Conservation (phyloP, 2,113 vertebrate species). For the Orcinus orca region DNA sequence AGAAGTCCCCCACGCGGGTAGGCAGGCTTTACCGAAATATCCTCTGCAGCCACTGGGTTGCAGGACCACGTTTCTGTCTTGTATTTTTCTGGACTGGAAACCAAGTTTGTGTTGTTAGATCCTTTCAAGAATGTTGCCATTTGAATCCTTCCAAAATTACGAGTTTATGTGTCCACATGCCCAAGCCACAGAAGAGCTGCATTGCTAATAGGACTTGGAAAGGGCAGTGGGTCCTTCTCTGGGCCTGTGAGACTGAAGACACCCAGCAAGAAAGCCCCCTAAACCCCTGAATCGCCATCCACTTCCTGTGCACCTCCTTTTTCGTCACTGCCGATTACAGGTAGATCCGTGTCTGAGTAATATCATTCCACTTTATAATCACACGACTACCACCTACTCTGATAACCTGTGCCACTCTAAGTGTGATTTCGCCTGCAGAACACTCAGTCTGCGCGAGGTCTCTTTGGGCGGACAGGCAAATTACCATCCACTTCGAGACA, state of each 20-base stretch:
- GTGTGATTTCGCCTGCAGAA: constrained; percentile 69
- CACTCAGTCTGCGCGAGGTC: constrained; percentile 14
- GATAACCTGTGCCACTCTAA: constrained; percentile 71
- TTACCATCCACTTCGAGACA: constrained; percentile 38
- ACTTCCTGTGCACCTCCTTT: constrained; percentile 65
- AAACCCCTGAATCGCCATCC: constrained; percentile 63
- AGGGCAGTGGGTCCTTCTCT: constrained; percentile 37
- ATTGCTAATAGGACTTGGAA: background rate
- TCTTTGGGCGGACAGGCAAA: constrained; percentile 49
- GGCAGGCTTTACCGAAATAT: background rate
- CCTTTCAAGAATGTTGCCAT: background rate
- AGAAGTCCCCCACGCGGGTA: background rate
- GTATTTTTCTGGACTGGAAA: constrained; percentile 25
- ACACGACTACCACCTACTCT: constrained; percentile 73
- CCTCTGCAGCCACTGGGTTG: background rate
- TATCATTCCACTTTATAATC: constrained; percentile 76
- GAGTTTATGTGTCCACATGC: background rate
- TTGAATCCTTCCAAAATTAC: constrained; percentile 49
- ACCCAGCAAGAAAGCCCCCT: background rate
- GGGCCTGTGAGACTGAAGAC: background rate
- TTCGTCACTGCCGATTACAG: constrained; percentile 72
- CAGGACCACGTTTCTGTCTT: background rate
- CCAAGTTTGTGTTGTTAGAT: background rate
- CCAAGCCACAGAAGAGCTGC: background rate
- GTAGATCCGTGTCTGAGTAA: constrained; percentile 68